phyloP scores from a whole-genome alignment of 1,140 invertebrate genomes.

The Aporrectodea caliginosa region DNA sequence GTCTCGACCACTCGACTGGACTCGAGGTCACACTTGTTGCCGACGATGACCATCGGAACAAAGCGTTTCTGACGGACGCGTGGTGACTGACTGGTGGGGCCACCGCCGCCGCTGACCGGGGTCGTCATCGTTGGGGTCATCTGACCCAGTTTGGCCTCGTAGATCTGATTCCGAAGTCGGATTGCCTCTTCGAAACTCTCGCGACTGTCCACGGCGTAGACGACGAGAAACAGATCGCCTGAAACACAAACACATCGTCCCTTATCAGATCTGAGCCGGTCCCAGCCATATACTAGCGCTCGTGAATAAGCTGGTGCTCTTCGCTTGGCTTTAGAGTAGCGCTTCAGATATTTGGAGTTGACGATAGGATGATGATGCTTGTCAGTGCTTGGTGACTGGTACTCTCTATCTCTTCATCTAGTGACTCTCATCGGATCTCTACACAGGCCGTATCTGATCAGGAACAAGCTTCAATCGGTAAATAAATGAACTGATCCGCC shows the following conservation, averaged over 20 bases:
- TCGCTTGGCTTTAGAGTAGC: no score
- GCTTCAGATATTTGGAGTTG: no score
- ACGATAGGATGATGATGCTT: no score
- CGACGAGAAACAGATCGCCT: slow-evolving; percentile 80
- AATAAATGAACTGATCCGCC: no score
- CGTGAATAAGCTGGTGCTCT: no score
- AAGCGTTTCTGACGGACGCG: neutral
- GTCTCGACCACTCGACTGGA: slow-evolving; percentile 60
- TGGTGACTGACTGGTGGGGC: neutral
- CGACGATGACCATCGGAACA: slow-evolving; percentile 76
- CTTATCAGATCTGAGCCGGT: neutral
- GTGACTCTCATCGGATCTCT: no score
- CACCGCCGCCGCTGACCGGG: slow-evolving; percentile 32
- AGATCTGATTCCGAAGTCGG: slow-evolving; percentile 72
- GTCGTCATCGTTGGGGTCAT: slow-evolving; percentile 47
- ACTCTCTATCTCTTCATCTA: no score
- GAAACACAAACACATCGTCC: slow-evolving; percentile 32
- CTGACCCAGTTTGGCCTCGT: slow-evolving; percentile 58
- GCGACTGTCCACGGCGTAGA: slow-evolving; percentile 78
- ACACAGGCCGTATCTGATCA: no score
- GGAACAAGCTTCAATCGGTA: no score
- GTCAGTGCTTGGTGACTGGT: no score
- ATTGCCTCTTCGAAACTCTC: slow-evolving; percentile 81
- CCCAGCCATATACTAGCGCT: no score
- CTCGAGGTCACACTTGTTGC: slow-evolving; percentile 76